These are phyloP conservation scores for Mustela nigripes DNA, from an alignment of 2,113 vertebrate species.

Conservation along the genomic window DNA sequence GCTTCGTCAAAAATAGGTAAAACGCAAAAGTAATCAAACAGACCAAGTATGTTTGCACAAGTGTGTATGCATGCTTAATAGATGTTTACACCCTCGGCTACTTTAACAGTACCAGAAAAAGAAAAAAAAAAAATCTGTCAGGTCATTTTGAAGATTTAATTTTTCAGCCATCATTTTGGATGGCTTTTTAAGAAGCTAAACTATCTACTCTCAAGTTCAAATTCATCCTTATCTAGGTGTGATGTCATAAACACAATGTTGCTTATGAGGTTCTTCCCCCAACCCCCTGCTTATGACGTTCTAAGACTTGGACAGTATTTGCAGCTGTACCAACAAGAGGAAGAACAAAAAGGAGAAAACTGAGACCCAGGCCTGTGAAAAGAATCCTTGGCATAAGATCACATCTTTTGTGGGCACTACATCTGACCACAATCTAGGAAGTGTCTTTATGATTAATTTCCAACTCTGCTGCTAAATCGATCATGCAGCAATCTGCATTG, in stretches of 20 bases:
- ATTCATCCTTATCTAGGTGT: background rate
- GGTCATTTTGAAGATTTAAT: conserved; percentile 2
- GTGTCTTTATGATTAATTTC: conserved; percentile 82
- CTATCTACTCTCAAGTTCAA: background rate
- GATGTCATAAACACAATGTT: background rate
- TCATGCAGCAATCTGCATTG: conserved; percentile 80
- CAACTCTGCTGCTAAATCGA: conserved; percentile 69
- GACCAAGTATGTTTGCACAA: background rate
- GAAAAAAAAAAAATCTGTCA: background rate
- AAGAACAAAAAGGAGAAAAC: conserved; percentile 4
- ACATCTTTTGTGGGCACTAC: conserved; percentile 56
- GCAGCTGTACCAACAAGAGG: conserved; percentile 26
- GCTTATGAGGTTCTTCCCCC: background rate
- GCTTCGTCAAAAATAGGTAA: background rate
- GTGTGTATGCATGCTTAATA: background rate
- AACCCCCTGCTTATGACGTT: background rate
- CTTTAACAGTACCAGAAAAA: conserved; percentile 16
- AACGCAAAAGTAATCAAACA: background rate
- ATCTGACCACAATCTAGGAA: conserved; percentile 55
- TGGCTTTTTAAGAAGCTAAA: background rate
- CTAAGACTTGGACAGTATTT: background rate
- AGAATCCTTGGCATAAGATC: conserved; percentile 4
- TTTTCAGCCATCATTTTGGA: background rate
- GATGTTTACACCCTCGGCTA: background rate
- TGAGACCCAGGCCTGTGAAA: background rate